Conservation (phyloP, 2,113 vertebrate species). For the Eira barbara region DNA sequence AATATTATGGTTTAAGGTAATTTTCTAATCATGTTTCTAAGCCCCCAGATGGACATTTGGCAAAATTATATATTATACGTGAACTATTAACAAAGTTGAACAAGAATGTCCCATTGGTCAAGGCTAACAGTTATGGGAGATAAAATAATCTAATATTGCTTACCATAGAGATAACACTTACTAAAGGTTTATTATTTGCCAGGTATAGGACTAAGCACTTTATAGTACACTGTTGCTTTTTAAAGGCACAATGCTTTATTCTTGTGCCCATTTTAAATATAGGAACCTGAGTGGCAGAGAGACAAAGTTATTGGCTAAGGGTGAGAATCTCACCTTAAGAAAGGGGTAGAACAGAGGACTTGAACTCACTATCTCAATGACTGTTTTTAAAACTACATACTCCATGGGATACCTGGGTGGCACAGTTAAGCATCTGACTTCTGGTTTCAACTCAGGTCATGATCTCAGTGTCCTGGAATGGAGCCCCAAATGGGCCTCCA, state of each 20-base stretch:
- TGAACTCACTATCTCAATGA: not conserved
- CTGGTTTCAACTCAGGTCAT: not conserved
- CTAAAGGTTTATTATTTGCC: not conserved
- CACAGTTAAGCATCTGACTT: not conserved
- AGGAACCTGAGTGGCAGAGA: not conserved
- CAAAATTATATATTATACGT: conserved; percentile 5
- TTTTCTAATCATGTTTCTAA: not conserved
- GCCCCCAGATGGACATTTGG: not conserved
- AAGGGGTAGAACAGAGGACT: not conserved
- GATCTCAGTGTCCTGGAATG: not conserved
- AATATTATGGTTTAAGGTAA: not conserved
- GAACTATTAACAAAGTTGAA: not conserved
- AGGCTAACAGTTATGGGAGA: not conserved
- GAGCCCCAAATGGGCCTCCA: not conserved
- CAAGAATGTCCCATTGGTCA: not conserved
- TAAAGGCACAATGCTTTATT: not conserved
- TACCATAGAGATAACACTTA: not conserved
- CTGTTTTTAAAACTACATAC: not conserved
- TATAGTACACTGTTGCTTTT: not conserved
- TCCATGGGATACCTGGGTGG: not conserved
- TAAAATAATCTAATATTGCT: not conserved
- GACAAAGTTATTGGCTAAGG: not conserved
- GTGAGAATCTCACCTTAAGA: not conserved
- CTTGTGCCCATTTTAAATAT: not conserved
- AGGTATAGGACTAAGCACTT: not conserved